These are phyloP conservation scores for Natrix natrix DNA, from an alignment of 2,797 vertebrate genomes.

Conservation along the genomic window DNA sequence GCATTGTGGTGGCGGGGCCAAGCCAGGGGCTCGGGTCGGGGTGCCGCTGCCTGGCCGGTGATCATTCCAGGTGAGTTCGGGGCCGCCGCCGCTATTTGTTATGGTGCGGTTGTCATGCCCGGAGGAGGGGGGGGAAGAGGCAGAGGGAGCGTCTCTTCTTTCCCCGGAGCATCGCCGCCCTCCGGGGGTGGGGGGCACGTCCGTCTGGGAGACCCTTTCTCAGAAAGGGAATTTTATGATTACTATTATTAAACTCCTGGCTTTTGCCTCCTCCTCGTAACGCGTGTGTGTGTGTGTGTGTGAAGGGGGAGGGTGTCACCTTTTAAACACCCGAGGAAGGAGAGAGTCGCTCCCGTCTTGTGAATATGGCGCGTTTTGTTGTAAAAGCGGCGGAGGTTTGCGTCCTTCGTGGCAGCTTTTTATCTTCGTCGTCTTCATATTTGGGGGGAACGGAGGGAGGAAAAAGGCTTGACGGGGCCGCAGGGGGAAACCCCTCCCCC, in stretches of 20 bases:
- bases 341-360: slow-evolving; percentile 57
- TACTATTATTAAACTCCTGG: too few species aligned
- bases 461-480: too few species aligned
- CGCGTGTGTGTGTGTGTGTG: neutral
- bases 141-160: slow-evolving; percentile 15
- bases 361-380: slow-evolving; percentile 69
- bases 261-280: slow-evolving; percentile 11
- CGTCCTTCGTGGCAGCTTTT: slow-evolving; percentile 53
- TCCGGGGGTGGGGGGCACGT: neutral
- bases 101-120: neutral
- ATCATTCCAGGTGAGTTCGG: slow-evolving; percentile 87
- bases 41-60: slow-evolving; percentile 79
- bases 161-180: neutral
- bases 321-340: slow-evolving; percentile 54
- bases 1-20: slow-evolving; percentile 89
- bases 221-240: slow-evolving; percentile 1
- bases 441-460: neutral
- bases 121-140: neutral
- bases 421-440: slow-evolving; percentile 9
- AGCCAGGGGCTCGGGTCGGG: slow-evolving; percentile 75
- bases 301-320: slow-evolving; percentile 25
- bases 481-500: too few species aligned
- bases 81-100: slow-evolving; percentile 6
- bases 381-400: slow-evolving; percentile 49
- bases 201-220: neutral